Evolutionary conservation across 2,797 vertebrate genomes (phyloP).

Genomic region (Pangasius djambal): DNA sequence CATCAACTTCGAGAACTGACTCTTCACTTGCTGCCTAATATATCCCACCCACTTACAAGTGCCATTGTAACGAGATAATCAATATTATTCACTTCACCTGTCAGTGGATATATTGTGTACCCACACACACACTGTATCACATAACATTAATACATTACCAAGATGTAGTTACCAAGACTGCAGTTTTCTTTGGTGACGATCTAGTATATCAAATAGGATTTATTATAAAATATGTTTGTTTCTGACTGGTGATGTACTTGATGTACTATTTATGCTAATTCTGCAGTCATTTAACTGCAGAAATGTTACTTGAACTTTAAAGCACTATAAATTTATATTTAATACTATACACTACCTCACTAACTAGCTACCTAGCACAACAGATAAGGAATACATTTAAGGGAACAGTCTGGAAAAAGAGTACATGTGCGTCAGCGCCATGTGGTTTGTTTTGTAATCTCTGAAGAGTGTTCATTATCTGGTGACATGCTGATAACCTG

Average conservation of each 20-base stretch:
- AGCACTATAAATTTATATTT: background rate
- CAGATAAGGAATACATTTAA: background rate
- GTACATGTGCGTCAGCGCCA: background rate
- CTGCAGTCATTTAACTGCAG: background rate
- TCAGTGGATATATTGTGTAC: too few species aligned
- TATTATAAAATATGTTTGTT: background rate
- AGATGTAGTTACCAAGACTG: too few species aligned
- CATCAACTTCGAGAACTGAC: too few species aligned
- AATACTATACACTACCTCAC: background rate
- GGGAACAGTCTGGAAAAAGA: background rate
- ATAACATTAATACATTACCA: too few species aligned
- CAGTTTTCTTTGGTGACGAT: too few species aligned
- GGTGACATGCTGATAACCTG: background rate
- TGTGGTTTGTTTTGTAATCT: background rate
- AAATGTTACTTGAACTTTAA: background rate
- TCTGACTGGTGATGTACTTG: background rate
- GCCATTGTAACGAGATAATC: too few species aligned
- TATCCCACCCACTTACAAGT: too few species aligned
- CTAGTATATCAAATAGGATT: background rate
- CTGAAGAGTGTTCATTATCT: background rate
- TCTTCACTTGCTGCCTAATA: too few species aligned
- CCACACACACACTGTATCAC: too few species aligned
- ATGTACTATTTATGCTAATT: background rate
- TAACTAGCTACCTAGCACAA: background rate
- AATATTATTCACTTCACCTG: too few species aligned